phyloP scores from a whole-genome alignment of 2,888 invertebrate genomes.

The Unio delphinus region DNA sequence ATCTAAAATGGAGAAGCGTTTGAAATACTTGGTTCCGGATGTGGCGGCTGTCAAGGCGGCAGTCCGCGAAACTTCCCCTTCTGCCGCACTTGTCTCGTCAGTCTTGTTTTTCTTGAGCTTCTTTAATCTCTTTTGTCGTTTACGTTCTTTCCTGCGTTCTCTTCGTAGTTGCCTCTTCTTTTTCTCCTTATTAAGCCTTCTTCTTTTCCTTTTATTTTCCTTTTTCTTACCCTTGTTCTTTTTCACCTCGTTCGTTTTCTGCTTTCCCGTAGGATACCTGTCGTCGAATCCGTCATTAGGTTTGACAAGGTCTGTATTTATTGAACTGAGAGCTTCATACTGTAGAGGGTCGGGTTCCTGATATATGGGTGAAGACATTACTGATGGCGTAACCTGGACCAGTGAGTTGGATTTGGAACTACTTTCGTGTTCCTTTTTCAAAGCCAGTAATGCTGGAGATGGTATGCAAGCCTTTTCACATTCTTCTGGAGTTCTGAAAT shows the following conservation, averaged over 20 bases:
- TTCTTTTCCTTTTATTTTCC: slow-evolving; percentile 17
- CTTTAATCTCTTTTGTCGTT: slow-evolving; percentile 17
- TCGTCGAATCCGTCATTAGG: slow-evolving; percentile 9
- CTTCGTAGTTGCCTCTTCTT: slow-evolving; percentile 29
- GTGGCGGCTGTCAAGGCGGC: too few relatives aligned
- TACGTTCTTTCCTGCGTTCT: slow-evolving; percentile 28
- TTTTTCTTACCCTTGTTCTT: slow-evolving; percentile 33
- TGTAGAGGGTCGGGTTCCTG: slow-evolving; percentile 25
- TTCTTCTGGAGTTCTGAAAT: slow-evolving; percentile 50
- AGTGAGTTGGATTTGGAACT: slow-evolving; percentile 16
- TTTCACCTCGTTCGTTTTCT: slow-evolving; percentile 23
- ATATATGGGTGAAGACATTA: slow-evolving; percentile 30
- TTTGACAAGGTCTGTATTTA: slow-evolving; percentile 12
- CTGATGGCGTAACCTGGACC: slow-evolving; percentile 24
- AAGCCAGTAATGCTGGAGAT: slow-evolving; percentile 22
- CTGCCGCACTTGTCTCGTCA: slow-evolving; percentile 12
- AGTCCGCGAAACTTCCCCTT: slow-evolving; percentile 2
- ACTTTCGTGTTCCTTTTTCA: slow-evolving; percentile 15
- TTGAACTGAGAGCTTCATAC: slow-evolving; percentile 30
- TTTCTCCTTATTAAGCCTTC: slow-evolving; percentile 34
- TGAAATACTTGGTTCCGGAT: too few relatives aligned
- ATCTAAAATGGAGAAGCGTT: too few relatives aligned
- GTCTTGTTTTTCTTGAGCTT: slow-evolving; percentile 7
- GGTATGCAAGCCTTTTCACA: slow-evolving; percentile 52
- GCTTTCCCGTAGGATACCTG: slow-evolving; percentile 19